phyloP scores from a whole-genome alignment of 2,113 vertebrate genomes.

The Poicephalus gulielmi region DNA sequence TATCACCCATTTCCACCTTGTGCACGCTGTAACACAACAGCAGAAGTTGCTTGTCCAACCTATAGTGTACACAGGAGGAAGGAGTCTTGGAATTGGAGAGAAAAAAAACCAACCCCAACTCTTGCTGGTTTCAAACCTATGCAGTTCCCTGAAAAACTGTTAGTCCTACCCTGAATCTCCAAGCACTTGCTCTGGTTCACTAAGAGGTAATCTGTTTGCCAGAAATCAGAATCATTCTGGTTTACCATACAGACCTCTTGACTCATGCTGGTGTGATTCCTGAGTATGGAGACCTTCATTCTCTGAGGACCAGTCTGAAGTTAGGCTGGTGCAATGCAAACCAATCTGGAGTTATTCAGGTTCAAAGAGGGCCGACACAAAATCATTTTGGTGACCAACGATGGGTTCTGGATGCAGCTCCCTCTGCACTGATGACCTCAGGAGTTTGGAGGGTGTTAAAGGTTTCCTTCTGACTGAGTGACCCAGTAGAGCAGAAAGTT shows the following conservation, averaged over 20 bases:
- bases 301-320: slow-evolving; percentile 24
- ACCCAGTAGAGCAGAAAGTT: slow-evolving; percentile 54
- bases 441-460: slow-evolving; percentile 6
- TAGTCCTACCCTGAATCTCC: background rate
- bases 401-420: slow-evolving; percentile 26
- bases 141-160: background rate
- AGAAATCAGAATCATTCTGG: background rate
- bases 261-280: slow-evolving; percentile 35
- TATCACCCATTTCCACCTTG: background rate
- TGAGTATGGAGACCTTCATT: background rate
- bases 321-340: background rate
- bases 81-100: background rate
- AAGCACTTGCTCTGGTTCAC: background rate
- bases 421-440: background rate
- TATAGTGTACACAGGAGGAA: background rate
- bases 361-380: slow-evolving; percentile 16
- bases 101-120: background rate
- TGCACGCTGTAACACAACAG: background rate
- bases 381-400: slow-evolving; percentile 26
- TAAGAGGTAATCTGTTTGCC: background rate
- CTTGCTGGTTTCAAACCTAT: slow-evolving; percentile 11
- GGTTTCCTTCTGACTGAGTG: slow-evolving; percentile 10
- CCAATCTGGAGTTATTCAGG: background rate
- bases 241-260: slow-evolving; percentile 34
- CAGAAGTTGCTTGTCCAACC: background rate